Evolutionary conservation across 2,888 invertebrate species (phyloP), one percentile per base, ranked within the genome.

Genomic region (Alsophila aescularia): DNA sequence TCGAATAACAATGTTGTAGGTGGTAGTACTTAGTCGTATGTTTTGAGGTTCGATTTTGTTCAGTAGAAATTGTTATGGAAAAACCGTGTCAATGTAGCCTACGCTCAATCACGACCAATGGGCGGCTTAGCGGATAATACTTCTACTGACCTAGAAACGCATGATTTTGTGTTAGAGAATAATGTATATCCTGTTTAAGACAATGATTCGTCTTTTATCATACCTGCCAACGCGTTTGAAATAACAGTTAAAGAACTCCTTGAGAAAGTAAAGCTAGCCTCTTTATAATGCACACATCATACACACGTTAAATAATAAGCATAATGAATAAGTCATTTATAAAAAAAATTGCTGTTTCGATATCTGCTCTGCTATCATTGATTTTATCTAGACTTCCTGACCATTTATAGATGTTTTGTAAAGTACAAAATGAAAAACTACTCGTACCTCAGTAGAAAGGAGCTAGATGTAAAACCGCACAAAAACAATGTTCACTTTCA

Each of bases 71-170:
- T n/a, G n/a, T n/a, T n/a, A n/a, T n/a, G n/a, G n/a, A n/a, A 37
- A 52, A 62, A 53, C 58, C 41, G 47, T 58, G 61, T 61, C 55
- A 58, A 47, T 44, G 44, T 47, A 52, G 47, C 43, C 55, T 52
- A 56, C 47, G 55, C 52, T 29, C 36, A 53, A 48, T 53, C 43
- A 44, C 58, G 45, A 43, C 14, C 34, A 51, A 31, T 51, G 32
- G 44, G 44, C 34, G 44, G 32, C 9, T 18, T 32, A 16, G 41
- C 24, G 31, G 34, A 18, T 52, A 48, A 43, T 53, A 37, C 18
- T 37, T 32, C 21, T 7, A 21, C 7, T 43, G 53, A 36, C 53
- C 48, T 34, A 53, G 42, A 48, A 43, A 0, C 31, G 41, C 12
- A 36, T 14, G 29, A 41, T 48, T 47, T 42, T 37, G 18, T 42